These are phyloP conservation scores for Mus minutoides DNA, from an alignment of 2,797 vertebrate species.

Conservation along the genomic window DNA sequence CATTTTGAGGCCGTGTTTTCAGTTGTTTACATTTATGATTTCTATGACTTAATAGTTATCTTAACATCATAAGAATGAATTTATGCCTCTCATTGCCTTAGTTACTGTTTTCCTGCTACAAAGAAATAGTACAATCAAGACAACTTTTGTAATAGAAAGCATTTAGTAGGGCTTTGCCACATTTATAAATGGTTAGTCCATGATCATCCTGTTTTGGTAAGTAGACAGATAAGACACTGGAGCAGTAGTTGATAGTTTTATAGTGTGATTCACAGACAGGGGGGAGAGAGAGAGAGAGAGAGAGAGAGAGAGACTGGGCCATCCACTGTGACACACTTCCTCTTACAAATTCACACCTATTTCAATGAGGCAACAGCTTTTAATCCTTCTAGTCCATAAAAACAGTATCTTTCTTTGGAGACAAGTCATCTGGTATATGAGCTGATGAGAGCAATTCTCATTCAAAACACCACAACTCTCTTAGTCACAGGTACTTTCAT, in stretches of 20 bases:
- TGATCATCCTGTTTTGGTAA: fast-evolving
- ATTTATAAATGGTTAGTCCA: neutral
- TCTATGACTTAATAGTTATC: neutral
- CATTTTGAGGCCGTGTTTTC: neutral
- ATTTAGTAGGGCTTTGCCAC: neutral
- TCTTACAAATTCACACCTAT: neutral
- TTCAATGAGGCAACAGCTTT: neutral
- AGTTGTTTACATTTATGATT: neutral
- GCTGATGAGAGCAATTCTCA: neutral
- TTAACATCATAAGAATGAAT: neutral
- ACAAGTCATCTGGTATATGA: too few species aligned
- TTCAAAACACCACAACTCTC: neutral
- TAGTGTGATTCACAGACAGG: neutral
- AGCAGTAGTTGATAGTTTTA: neutral
- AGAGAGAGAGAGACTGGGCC: neutral
- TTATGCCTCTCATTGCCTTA: neutral
- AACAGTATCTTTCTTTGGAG: neutral
- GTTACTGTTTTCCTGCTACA: neutral
- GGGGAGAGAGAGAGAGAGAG: neutral
- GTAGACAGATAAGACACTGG: too few species aligned
- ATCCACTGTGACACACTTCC: neutral
- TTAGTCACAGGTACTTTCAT: neutral
- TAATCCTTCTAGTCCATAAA: neutral
- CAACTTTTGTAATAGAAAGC: neutral
- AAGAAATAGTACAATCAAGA: neutral